phyloP scores from a whole-genome alignment of 2,797 vertebrate species.

The Cygnus olor region DNA sequence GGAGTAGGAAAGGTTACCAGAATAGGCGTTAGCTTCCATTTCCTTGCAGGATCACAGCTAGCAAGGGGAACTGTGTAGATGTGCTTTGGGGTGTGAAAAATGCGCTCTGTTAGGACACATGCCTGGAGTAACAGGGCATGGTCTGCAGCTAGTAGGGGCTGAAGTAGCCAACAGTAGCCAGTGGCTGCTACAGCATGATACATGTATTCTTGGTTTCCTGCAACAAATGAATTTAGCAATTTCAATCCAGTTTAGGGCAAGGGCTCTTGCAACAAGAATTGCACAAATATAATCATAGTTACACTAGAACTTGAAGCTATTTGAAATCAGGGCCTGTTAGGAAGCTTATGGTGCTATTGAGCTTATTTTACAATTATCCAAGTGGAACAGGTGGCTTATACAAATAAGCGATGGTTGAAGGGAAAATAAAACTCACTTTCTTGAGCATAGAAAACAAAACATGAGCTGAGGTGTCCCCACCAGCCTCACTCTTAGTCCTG shows the following conservation, averaged over 20 bases:
- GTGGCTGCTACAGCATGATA: rapidly evolving
- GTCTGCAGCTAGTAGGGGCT: neutral
- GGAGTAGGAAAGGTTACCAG: neutral
- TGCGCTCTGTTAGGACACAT: rapidly evolving
- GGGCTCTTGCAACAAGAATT: neutral
- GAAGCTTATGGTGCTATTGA: neutral
- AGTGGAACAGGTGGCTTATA: neutral
- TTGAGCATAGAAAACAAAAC: neutral
- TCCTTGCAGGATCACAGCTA: neutral
- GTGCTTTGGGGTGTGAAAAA: neutral
- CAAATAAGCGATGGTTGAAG: neutral
- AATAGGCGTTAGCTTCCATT: neutral
- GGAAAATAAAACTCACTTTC: neutral
- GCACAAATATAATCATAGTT: neutral
- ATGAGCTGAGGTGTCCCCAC: neutral
- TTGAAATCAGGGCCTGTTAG: neutral
- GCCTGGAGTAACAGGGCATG: neutral
- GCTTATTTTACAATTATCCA: neutral
- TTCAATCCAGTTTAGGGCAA: neutral
- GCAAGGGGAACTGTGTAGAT: neutral
- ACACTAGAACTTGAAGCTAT: neutral
- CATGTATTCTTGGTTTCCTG: neutral
- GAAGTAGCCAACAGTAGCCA: neutral
- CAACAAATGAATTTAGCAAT: neutral
- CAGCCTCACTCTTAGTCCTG: neutral